Evolutionary conservation across 2,888 invertebrate species (phyloP), one percentile per base, ranked within the genome.

Genomic region (Cyrtodaria siliqua): DNA sequence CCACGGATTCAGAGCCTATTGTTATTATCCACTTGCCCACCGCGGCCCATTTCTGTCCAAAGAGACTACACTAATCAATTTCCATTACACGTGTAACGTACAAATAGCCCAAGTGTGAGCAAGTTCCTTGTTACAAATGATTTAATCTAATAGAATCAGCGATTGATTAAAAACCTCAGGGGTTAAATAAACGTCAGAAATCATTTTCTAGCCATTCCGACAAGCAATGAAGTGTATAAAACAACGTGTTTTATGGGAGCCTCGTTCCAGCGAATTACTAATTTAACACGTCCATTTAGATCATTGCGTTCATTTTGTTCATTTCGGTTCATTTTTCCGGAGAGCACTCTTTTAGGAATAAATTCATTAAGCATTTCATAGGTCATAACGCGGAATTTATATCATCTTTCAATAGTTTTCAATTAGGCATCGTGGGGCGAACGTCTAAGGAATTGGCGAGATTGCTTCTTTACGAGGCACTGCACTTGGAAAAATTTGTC

Each of bases 381-480:
- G 79, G 79, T 75, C 79, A 76, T 80, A 80, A 80, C 79, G 75
- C 56, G 66, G 75, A 76, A 76, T 80, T 80, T 80, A 80, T 80
- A 76, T 69, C 79, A 66, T 80, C 62, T 80, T 76, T 66, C 69
- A 72, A 73, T 69, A 52, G 72, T 50, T 64, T 66, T 73, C 79
- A 80, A 80, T 80, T 80, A 80, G 57, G 50, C 69, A 55, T 55
- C 57, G 68, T 56, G 69, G 60, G 56, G 29, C 57, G 66, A 61
- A 64, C 64, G 57, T 60, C 63, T 61, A 59, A 72, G 72, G 72
- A 69, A 76, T 68, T 47, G 69, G 55, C 42, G 27, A 76, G 75
- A 80, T 80, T 80, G 74, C 72, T 72, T 76, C 71, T 69, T 80
- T 72, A 73, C 75, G 75, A 80, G n/a, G 69, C 55, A 64, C 52